Percentiles rank a stretch among this genome's conserved stretches.
These are phyloP conservation scores for Smittia sp. DNA, from an alignment of 2,888 invertebrate genomes.

Conservation along the genomic window DNA sequence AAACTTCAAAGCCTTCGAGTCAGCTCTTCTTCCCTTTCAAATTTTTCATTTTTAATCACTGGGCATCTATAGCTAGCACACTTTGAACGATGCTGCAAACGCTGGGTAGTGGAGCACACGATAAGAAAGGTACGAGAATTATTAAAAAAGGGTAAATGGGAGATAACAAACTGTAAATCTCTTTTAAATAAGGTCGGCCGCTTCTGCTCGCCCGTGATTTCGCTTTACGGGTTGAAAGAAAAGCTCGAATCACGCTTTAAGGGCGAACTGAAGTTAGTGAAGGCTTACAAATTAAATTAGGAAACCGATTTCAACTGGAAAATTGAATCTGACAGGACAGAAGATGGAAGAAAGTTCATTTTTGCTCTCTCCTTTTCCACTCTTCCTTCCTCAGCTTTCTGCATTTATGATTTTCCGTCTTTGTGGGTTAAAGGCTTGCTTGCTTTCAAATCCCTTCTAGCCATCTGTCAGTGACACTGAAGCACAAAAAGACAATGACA, in stretches of 20 bases:
- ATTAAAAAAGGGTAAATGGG: slow-evolving; percentile 19
- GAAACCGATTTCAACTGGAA: slow-evolving; percentile 39
- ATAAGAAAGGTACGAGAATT: slow-evolving; percentile 25
- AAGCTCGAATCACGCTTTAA: neutral
- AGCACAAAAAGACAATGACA: slow-evolving; percentile 1
- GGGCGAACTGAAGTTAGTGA: slow-evolving; percentile 4
- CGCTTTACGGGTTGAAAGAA: neutral
- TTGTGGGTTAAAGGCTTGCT: neutral
- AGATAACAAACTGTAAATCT: slow-evolving; percentile 37
- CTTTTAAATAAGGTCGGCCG: slow-evolving; percentile 32
- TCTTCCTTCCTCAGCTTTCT: neutral
- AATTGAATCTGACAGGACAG: slow-evolving; percentile 34
- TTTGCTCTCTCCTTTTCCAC: neutral
- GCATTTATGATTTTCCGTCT: slow-evolving; percentile 12
- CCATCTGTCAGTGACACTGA: slow-evolving; percentile 27
- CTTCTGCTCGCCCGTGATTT: neutral
- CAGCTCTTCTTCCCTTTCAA: no score
- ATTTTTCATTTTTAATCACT: no score
- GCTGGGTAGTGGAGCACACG: neutral
- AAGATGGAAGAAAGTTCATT: slow-evolving; percentile 2
- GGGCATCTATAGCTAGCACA: no score
- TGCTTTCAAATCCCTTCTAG: slow-evolving; percentile 19
- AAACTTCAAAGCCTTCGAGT: no score
- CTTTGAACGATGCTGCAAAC: no score
- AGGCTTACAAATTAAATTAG: slow-evolving; percentile 35